These are phyloP conservation scores for Cyclophora albipunctata DNA, from an alignment of 2,888 invertebrate genomes.

Conservation along the genomic window DNA sequence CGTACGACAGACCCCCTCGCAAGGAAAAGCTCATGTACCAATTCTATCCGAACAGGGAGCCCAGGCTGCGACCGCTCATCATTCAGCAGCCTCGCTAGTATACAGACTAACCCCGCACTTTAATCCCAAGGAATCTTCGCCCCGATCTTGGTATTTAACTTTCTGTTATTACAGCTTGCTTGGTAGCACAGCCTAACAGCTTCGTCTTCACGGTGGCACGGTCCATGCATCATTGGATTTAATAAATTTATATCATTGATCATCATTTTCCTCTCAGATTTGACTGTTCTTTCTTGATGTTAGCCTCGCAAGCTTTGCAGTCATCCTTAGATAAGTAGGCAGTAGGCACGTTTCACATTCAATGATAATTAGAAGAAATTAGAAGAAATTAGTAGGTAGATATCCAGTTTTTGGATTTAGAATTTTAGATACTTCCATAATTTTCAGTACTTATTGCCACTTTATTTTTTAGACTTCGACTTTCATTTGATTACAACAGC, in stretches of 20 bases:
- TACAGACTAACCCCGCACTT: conserved; percentile 68
- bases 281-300: conserved; percentile 17
- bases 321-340: conserved; percentile 19
- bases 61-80: conserved; percentile 62
- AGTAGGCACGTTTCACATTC: background rate
- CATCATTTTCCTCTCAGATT: conserved; percentile 17
- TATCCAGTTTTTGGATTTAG: too few relatives aligned
- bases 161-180: conserved; percentile 63
- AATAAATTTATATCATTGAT: conserved; percentile 15
- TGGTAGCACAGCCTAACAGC: conserved; percentile 57
- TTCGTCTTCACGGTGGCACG: conserved; percentile 31
- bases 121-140: conserved; percentile 64
- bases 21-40: conserved; percentile 73
- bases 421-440: too few relatives aligned
- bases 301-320: conserved; percentile 31
- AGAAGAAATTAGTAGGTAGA: too few relatives aligned
- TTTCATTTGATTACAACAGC: too few relatives aligned
- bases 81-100: conserved; percentile 75
- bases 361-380: too few relatives aligned
- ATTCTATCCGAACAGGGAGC: conserved; percentile 72
- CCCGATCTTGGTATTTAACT: conserved; percentile 69
- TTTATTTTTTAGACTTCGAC: too few relatives aligned
- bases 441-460: too few relatives aligned
- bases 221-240: conserved; percentile 18
- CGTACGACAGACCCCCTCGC: conserved; percentile 67